Evolutionary conservation across 2,113 vertebrate species (phyloP).

Genomic region (Psophia crepitans): DNA sequence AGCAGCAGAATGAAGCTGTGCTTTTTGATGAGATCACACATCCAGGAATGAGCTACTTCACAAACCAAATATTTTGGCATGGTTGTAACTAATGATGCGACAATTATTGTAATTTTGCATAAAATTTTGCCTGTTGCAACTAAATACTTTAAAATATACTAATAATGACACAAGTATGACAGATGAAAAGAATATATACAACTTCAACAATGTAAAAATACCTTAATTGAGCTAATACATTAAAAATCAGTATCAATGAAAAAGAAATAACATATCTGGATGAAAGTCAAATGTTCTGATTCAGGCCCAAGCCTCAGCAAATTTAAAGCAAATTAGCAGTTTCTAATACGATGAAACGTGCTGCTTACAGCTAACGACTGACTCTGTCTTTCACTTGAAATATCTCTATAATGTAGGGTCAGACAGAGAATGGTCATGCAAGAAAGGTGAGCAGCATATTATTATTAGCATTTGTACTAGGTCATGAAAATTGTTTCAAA

Average conservation of each 20-base stretch:
- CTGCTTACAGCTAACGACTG: not conserved
- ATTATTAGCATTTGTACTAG: not conserved
- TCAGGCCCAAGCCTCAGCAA: not conserved
- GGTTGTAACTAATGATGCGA: not conserved
- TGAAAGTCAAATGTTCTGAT: not conserved
- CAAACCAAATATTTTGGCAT: not conserved
- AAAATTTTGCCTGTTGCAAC: not conserved
- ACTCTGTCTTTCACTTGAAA: not conserved
- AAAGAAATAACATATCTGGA: not conserved
- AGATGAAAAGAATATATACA: not conserved
- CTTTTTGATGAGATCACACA: not conserved
- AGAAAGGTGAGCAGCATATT: not conserved
- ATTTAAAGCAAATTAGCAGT: not conserved
- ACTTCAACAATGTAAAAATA: not conserved
- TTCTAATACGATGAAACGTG: not conserved
- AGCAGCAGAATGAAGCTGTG: not conserved
- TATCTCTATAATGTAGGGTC: not conserved
- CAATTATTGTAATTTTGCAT: not conserved
- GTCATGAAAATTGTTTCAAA: not conserved
- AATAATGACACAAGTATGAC: not conserved
- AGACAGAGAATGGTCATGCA: not conserved
- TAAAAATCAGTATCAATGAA: not conserved
- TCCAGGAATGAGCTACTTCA: not conserved
- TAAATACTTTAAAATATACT: not conserved
- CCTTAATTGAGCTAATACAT: not conserved